phyloP scores from a whole-genome alignment of 2,113 vertebrate genomes.

The Nibea coibor region DNA sequence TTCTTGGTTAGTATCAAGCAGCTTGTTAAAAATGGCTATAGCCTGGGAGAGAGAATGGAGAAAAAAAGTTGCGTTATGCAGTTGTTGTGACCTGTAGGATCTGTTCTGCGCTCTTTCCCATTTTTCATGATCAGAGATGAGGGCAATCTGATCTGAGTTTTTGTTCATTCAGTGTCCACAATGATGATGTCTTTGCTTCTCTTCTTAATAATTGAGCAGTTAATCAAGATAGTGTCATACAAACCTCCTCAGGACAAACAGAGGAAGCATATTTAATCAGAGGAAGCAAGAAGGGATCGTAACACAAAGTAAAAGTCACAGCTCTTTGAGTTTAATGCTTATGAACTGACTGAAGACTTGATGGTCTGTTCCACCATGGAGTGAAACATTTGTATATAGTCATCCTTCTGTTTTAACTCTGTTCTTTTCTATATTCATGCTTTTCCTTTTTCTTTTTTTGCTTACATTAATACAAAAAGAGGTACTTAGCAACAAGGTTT shows the following conservation, averaged over 20 bases:
- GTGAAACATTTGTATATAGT: not conserved
- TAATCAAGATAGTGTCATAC: slow-evolving; percentile 55
- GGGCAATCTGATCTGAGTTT: slow-evolving; percentile 34
- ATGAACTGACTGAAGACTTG: not conserved
- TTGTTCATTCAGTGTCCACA: slow-evolving; percentile 48
- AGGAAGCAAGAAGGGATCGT: slow-evolving; percentile 26
- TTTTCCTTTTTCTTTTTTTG: not conserved
- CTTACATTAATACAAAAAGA: not conserved
- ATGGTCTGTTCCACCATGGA: not conserved
- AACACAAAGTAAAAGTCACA: slow-evolving; percentile 8
- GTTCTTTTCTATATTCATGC: not conserved
- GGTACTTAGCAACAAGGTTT: not conserved
- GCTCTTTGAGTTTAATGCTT: not conserved
- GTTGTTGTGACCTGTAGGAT: not conserved
- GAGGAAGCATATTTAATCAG: slow-evolving; percentile 53
- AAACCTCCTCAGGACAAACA: slow-evolving; percentile 36
- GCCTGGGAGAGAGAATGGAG: slow-evolving; percentile 72
- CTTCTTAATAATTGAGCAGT: slow-evolving; percentile 71
- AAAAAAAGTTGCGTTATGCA: not conserved
- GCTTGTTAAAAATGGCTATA: slow-evolving; percentile 75
- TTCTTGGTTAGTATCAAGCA: slow-evolving; percentile 33
- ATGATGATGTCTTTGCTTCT: slow-evolving; percentile 40
- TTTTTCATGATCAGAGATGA: slow-evolving; percentile 7
- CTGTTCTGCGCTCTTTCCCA: not conserved
- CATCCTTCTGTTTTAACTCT: not conserved